Evolutionary conservation across 2,888 invertebrate species (phyloP), one percentile per base, ranked within the genome.

Genomic region (Chloroclystis v-ata): DNA sequence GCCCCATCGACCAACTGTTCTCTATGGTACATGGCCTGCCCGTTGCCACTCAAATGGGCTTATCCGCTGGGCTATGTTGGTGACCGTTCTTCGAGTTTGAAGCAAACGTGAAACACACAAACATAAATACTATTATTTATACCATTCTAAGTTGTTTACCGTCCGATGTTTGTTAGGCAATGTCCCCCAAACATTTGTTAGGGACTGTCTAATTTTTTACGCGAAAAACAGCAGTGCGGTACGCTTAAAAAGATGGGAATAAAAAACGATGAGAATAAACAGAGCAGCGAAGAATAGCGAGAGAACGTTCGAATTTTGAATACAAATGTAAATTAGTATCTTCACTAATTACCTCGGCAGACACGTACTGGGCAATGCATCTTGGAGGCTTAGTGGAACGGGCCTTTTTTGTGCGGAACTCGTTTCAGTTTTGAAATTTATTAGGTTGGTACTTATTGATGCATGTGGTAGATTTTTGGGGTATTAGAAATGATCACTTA

Each of bases 301-400:
- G 81, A 77, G 78, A 78, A 79, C 73, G 83, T 86, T 85, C 85
- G 88, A 88, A 89, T 88, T 87, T 88, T 89, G 87, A 89, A 89
- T 89, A 88, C 89, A 88, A 89, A 89, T 88, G 89, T 88, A 88
- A 89, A 89, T 89, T 88, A 87, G 87, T 85, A 84, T 82, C 85
- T 80, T 80, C 78, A 83, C 87, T 89, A 89, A 89, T 89, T 89
- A 88, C 86, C 80, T 72, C 26, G 65, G 76, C 78, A 79, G 82
- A 82, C 83, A 78, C 84, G 83, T 83, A 67, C 76, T 68, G 75
- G 78, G 86, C 83, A 73, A 85, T 87, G 82, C 84, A 78, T 87
- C 86, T 87, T 87, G 70, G 70, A 66, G 85, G 83, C 87, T 86
- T 86, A 86, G 75, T 65, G 73, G 62, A 68, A 75, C 78, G 76